Conservation (phyloP, 1,140 invertebrate species). For the Sycophaga agraensis region DNA sequence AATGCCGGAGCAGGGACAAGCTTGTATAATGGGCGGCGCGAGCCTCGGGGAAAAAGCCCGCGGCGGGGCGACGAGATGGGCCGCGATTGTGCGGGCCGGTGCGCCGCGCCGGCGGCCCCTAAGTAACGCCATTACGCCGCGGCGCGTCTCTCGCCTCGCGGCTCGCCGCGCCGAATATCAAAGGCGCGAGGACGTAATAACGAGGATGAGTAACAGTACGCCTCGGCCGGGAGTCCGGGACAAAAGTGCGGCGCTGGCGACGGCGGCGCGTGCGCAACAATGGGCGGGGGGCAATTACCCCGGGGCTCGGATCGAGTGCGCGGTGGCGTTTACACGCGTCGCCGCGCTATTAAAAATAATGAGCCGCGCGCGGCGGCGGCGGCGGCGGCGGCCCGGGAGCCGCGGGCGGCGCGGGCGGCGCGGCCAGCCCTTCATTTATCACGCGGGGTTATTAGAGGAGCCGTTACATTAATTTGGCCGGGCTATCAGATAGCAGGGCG, state of each 20-base stretch:
- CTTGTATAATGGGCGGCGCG: conserved; percentile 31
- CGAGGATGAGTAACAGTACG: background rate
- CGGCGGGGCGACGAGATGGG: background rate
- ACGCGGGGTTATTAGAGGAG: conserved; percentile 36
- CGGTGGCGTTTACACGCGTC: background rate
- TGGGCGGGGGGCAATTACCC: conserved; percentile 6
- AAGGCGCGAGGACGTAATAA: conserved; percentile 24
- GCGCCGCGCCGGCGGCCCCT: background rate
- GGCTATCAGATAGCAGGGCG: conserved; percentile 37
- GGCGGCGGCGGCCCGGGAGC: background rate
- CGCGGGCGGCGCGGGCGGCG: background rate
- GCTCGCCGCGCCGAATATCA: conserved; percentile 31
- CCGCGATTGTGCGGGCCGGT: no score
- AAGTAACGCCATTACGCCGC: no score
- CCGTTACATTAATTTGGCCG: conserved; percentile 39
- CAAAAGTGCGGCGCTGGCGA: no score
- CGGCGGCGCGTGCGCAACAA: conserved; percentile 8
- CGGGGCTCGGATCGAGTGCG: background rate
- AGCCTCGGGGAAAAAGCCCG: conserved; percentile 27
- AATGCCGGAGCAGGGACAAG: conserved; percentile 12
- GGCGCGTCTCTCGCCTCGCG: conserved; percentile 35
- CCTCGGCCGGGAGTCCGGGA: no score
- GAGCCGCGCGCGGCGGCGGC: background rate
- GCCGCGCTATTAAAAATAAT: conserved; percentile 21
- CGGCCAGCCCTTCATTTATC: conserved; percentile 30